Percentiles rank a stretch among this genome's conserved stretches.
Evolutionary conservation across 2,113 vertebrate species (phyloP).

Genomic region (Syngnathus floridae): DNA sequence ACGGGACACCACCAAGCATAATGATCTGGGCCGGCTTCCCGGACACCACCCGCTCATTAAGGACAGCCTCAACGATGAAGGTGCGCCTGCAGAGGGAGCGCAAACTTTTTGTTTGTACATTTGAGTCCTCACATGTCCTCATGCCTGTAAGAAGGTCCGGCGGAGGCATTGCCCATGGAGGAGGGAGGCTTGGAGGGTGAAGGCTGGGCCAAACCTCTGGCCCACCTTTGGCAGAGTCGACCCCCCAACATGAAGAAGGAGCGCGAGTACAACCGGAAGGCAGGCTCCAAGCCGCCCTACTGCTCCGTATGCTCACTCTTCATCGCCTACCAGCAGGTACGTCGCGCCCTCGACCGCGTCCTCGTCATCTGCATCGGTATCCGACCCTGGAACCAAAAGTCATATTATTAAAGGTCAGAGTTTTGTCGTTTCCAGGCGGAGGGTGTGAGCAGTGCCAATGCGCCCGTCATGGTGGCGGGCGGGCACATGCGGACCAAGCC

Average conservation of each 20-base stretch:
- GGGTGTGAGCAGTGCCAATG: conserved; percentile 61
- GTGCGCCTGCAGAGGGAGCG: conserved; percentile 17
- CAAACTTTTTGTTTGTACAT: not conserved
- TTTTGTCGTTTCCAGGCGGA: conserved; percentile 68
- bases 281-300: conserved; percentile 82
- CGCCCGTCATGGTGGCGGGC: conserved; percentile 42
- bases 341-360: too few species aligned
- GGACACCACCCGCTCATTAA: conserved; percentile 53
- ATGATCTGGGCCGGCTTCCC: conserved; percentile 46
- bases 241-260: conserved; percentile 86
- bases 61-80: conserved; percentile 56
- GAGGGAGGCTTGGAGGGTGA: conserved; percentile 85
- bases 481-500: conserved; percentile 81
- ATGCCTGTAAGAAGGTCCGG: conserved; percentile 72
- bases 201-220: conserved; percentile 86
- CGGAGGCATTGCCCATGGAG: conserved; percentile 70
- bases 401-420: too few species aligned
- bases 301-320: conserved; percentile 90
- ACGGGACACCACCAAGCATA: not conserved
- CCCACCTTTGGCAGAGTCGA: conserved; percentile 90
- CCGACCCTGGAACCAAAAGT: too few species aligned
- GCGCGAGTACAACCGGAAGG: conserved; percentile 82
- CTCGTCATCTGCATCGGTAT: not conserved
- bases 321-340: conserved; percentile 79
- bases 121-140: not conserved